These are phyloP conservation scores for Cherax destructor DNA, from an alignment of 1,140 invertebrate species.

Conservation along the genomic window DNA sequence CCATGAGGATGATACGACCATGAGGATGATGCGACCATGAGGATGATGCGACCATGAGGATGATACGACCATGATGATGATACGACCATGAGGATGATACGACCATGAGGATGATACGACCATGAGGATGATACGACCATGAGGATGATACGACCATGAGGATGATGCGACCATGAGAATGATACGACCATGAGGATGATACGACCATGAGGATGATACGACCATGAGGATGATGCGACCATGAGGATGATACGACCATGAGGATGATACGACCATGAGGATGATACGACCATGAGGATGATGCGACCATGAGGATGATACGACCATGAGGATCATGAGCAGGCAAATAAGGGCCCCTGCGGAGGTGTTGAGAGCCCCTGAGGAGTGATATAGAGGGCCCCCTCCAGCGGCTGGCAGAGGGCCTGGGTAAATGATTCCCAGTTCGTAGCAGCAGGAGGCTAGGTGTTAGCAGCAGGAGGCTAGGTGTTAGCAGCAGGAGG, in stretches of 20 bases:
- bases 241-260: background rate
- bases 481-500: conserved; percentile 18
- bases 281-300: background rate
- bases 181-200: background rate
- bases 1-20: background rate
- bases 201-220: too few species aligned
- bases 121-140: background rate
- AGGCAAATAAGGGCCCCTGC: background rate
- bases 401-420: background rate
- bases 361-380: background rate
- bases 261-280: background rate
- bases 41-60: background rate
- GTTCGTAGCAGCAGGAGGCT: conserved; percentile 19
- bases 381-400: too few species aligned
- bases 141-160: too few species aligned
- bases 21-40: background rate
- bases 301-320: too few species aligned
- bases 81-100: too few species aligned
- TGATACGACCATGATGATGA: background rate
- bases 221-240: background rate
- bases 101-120: background rate
- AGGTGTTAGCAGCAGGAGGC: conserved; percentile 33
- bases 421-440: conserved; percentile 18
- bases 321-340: background rate
- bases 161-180: too few species aligned